Percentiles rank a stretch among this genome's conserved stretches.
These are phyloP conservation scores for Microplitis demolitor DNA, from an alignment of 1,140 invertebrate genomes.

Conservation along the genomic window DNA sequence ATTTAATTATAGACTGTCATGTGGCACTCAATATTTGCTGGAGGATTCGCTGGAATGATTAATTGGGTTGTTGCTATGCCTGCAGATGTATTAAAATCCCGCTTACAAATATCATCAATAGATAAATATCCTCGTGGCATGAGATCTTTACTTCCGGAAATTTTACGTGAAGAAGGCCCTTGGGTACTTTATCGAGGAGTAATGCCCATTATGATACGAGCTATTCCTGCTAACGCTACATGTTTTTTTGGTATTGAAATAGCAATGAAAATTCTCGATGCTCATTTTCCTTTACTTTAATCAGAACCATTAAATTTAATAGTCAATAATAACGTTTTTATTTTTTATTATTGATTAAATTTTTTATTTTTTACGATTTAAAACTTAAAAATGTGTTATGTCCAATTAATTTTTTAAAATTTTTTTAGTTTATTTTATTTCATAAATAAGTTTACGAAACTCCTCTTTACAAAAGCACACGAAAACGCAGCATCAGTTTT, in stretches of 20 bases:
- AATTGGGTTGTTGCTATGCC: conserved; percentile 74
- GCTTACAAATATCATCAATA: conserved; percentile 80
- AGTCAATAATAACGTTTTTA: too few relatives aligned
- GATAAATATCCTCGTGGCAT: conserved; percentile 89
- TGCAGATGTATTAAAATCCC: conserved; percentile 73
- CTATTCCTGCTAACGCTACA: conserved; percentile 94
- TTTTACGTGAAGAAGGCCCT: conserved; percentile 83
- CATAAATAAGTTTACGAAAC: too few relatives aligned
- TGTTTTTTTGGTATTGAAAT: conserved; percentile 88
- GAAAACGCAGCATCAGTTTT: too few relatives aligned
- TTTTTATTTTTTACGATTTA: too few relatives aligned
- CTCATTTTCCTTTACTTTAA: conserved; percentile 1
- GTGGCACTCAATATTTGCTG: conserved; percentile 67
- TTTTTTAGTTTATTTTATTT: too few relatives aligned
- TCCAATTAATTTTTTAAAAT: too few relatives aligned
- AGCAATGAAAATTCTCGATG: conserved; percentile 63
- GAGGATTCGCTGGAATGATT: conserved; percentile 71
- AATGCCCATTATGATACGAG: conserved; percentile 85
- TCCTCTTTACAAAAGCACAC: too few relatives aligned
- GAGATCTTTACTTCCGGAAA: conserved; percentile 78
- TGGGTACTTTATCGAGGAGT: conserved; percentile 82
- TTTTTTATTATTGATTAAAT: too few relatives aligned
- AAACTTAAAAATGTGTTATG: too few relatives aligned
- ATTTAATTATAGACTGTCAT: conserved; percentile 37
- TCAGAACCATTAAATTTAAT: background rate